Conservation (phyloP, 2,888 invertebrate species). For the Hoplodrina blanda region DNA sequence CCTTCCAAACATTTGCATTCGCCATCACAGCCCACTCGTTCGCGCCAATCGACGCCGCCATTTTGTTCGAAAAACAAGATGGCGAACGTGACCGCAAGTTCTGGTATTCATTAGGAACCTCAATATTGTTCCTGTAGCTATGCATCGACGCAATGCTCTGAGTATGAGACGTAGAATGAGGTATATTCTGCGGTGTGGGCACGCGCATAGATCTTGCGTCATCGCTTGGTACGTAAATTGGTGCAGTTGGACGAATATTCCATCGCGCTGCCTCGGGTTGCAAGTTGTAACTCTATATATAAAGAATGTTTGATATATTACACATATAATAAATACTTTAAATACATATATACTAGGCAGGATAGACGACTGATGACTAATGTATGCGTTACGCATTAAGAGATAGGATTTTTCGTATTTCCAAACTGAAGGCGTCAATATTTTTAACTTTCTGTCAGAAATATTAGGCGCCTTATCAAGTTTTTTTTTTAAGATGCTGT, state of each 20-base stretch:
- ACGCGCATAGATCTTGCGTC: constrained; percentile 81
- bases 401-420: constrained; percentile 84
- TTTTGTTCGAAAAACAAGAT: constrained; percentile 90
- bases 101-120: constrained; percentile 88
- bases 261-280: constrained; percentile 86
- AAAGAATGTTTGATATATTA: constrained; percentile 65
- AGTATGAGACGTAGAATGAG: constrained; percentile 87
- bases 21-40: constrained; percentile 89
- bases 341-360: constrained; percentile 63
- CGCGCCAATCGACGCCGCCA: constrained; percentile 87
- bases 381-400: constrained; percentile 83
- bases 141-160: constrained; percentile 90
- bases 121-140: constrained; percentile 89
- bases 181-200: constrained; percentile 85
- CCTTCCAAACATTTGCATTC: constrained; percentile 88
- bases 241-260: constrained; percentile 89
- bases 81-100: constrained; percentile 89
- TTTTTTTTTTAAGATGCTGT: constrained; percentile 57
- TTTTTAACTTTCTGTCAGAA: constrained; percentile 70
- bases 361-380: constrained; percentile 68
- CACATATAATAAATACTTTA: constrained; percentile 64
- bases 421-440: constrained; percentile 70
- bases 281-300: constrained; percentile 88
- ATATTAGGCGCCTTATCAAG: constrained; percentile 66
- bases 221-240: constrained; percentile 86